Evolutionary conservation across 2,113 vertebrate genomes (phyloP).

Genomic region (Anoplopoma fimbria): DNA sequence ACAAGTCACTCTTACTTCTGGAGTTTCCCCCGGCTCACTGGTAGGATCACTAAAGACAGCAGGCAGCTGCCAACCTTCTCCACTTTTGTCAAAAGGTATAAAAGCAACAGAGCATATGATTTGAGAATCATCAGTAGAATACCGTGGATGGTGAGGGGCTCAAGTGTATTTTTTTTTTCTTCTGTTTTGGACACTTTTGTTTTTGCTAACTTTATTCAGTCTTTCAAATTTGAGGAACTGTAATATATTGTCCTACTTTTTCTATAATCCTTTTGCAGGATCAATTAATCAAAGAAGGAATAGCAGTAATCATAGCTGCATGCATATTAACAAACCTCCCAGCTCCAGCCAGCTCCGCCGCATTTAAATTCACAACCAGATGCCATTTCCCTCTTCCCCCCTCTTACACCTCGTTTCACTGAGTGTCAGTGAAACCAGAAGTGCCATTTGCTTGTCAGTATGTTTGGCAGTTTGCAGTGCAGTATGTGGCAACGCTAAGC

Average conservation of each 20-base stretch:
- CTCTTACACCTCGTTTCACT: slow-evolving; percentile 11
- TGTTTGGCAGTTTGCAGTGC: slow-evolving; percentile 36
- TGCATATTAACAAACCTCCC: slow-evolving; percentile 21
- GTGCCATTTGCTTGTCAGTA: slow-evolving; percentile 49
- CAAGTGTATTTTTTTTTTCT: slow-evolving; percentile 12
- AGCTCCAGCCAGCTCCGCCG: not conserved
- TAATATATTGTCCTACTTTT: not conserved
- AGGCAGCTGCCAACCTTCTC: slow-evolving; percentile 20
- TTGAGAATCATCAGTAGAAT: slow-evolving; percentile 40
- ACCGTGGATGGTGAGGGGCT: not conserved
- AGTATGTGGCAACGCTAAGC: slow-evolving; percentile 39
- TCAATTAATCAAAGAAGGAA: slow-evolving; percentile 22
- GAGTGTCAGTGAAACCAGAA: slow-evolving; percentile 42
- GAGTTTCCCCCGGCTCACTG: slow-evolving; percentile 36
- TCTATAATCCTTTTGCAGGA: not conserved
- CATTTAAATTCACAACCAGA: slow-evolving; percentile 45
- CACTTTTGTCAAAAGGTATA: slow-evolving; percentile 35
- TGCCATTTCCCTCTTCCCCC: not conserved
- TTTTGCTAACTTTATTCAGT: not conserved
- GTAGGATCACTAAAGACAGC: slow-evolving; percentile 43
- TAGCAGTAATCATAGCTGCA: slow-evolving; percentile 5
- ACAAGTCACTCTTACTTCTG: slow-evolving; percentile 64
- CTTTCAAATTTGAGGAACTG: not conserved
- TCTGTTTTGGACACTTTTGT: slow-evolving; percentile 11
- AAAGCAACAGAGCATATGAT: slow-evolving; percentile 53